phyloP scores from a whole-genome alignment of 2,113 vertebrate species.

The rat (Rattus norvegicus) region GRCr8 NC_086039.1:27747501-27748000 shows the following conservation, averaged over 20 bases:
- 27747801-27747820: neutral
- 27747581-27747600: constrained; percentile 32
- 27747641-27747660: constrained; percentile 65
- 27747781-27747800: neutral
- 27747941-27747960: neutral
- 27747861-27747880: neutral
- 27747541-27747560: constrained; percentile 70
- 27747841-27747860: neutral
- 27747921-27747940: neutral
- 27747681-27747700: constrained; percentile 66
- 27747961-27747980: neutral
- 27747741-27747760: neutral
- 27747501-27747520: constrained; percentile 68
- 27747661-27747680: constrained; percentile 71
- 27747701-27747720: constrained; percentile 67
- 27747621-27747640: neutral
- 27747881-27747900: neutral
- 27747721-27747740: constrained; percentile 27
- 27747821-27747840: neutral
- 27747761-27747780: neutral
- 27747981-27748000: neutral
- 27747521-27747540: constrained; percentile 38
- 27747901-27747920: neutral
- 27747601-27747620: constrained; percentile 59
- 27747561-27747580: neutral